Base-by-base conservation (phyloP, 2,888 invertebrate genomes). In the Euzophera pinguis region DNA sequence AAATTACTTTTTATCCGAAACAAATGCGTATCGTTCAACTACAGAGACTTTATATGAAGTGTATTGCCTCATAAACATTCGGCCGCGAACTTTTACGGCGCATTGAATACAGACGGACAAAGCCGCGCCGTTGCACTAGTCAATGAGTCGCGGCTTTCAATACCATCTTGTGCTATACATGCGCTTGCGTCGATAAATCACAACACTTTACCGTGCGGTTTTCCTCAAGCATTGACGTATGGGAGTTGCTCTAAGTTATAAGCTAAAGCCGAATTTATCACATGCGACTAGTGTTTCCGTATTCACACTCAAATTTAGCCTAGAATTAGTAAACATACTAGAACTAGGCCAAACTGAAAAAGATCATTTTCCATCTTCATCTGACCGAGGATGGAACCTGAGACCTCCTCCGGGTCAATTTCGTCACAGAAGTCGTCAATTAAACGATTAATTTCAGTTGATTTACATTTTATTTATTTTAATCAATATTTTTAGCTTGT, bases 151-250 rank as follows among this genome's bases (percentile, higher is more conserved):
- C n/a, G 32, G 14, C 17, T 32, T 47, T 47, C 35, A 35, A 22
- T 3, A 22, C 2, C 22, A 22, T 22, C 12, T 10, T 32, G 32
- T 9, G 32, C 32, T 32, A 7, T 10, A 32, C 32, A 9, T 32
- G 32, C 32, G 10, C 10, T 32, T 32, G 32, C 32, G 32, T 9
- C 32, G 32, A 32, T 10, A 32, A 9, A 32, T 32, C 2, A 6
- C 32, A 9, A 32, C 7, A 4, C 47, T 47, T n/a, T 42, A 32
- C 50, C 45, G 41, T 38, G 50, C 27, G 48, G 55, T 59, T 61
- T 61, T 61, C 61, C 61, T 58, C 45, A 56, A 54, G 37, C 50
- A 22, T 22, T 10, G 22, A 13, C 38, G 13, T 38, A n/a, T n/a
- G 38, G n/a, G 7, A 35, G 29, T 27, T 1, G 34, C 14, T 13